Evolutionary conservation across 2,797 vertebrate species (phyloP), one percentile per base, ranked within the genome.

Genomic region (Paedocypris micromegethes): DNA sequence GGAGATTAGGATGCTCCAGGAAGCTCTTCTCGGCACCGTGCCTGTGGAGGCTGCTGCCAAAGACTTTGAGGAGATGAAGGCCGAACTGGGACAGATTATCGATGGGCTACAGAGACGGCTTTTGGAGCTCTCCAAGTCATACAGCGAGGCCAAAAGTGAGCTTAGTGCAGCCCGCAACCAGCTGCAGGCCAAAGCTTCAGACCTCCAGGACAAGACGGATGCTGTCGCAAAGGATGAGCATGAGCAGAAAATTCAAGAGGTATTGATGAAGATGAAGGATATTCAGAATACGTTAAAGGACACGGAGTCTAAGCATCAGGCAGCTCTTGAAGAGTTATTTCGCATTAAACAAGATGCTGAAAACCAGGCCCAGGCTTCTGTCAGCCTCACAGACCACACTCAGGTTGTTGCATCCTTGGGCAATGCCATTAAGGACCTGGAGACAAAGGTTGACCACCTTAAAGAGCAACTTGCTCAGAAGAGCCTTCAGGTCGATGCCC

Each of bases 1-100:
- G 73, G 94, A 98, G 85, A 93, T 97, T 52, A 88, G 78, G 80
- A 89, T 91, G 75, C 86, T 98, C 2, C 94, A 95, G 85, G 94
- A 94, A 49, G 91, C 93, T 38, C 81, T 98, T 46, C 79, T 86
- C 72, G 90, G 84, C 54, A 93, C 93, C 1, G 80, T 88, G 7
- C 86, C 89, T 0, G 88, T 90, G 5, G 91, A 92, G 72, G 84
- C 89, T 2, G 86, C 85, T 9, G 91, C 93, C 61, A 89, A 83
- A 75, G 93, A 94, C 82, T 86, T 93, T 56, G 89, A 87, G 43
- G 92, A 94, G 75, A 89, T 88, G 88, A 93, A 93, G 79, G 86
- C 86, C 1, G 88, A 85, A 55, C 85, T 89, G 72, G 88, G 85
- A 4, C 86, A 83, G 74, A 91, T 88, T 1, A 89, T 93, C 4